Conservation (phyloP, 2,888 invertebrate genomes). For the Anaspis maculata region DNA sequence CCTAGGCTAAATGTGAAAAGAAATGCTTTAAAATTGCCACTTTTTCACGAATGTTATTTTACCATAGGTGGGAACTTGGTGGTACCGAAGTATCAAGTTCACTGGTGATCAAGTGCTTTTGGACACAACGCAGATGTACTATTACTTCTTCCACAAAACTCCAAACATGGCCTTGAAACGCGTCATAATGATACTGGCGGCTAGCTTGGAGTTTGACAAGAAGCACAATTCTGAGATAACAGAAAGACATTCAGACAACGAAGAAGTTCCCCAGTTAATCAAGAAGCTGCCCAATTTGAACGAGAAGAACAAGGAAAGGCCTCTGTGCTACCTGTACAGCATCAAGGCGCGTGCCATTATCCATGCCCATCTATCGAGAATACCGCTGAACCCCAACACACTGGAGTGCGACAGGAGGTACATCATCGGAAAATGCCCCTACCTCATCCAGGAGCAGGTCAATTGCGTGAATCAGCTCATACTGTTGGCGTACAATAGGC, state of each 20-base stretch:
- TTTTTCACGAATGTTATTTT: no score
- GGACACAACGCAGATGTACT: conserved; percentile 95
- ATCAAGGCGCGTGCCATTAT: conserved; percentile 86
- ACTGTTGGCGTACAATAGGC: conserved; percentile 79
- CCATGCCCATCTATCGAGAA: conserved; percentile 91
- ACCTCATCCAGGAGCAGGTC: conserved; percentile 95
- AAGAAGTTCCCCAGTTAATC: conserved; percentile 90
- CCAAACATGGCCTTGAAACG: conserved; percentile 92
- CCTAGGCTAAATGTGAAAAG: no score
- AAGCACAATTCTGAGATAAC: conserved; percentile 89
- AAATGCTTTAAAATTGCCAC: no score
- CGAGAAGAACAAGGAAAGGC: conserved; percentile 94
- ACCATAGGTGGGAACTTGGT: conserved; percentile 94
- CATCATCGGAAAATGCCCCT: conserved; percentile 84
- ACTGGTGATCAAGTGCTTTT: conserved; percentile 94
- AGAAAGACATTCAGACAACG: conserved; percentile 87
- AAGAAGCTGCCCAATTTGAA: conserved; percentile 84
- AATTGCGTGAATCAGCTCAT: conserved; percentile 91
- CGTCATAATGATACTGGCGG: conserved; percentile 93
- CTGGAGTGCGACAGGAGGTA: conserved; percentile 79
- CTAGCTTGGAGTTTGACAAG: conserved; percentile 93
- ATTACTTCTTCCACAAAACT: conserved; percentile 91
- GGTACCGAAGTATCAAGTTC: conserved; percentile 96
- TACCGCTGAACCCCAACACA: conserved; percentile 67
- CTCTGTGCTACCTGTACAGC: conserved; percentile 87